Conservation (phyloP, 1,140 invertebrate species). For the Nilaparvata lugens region DNA sequence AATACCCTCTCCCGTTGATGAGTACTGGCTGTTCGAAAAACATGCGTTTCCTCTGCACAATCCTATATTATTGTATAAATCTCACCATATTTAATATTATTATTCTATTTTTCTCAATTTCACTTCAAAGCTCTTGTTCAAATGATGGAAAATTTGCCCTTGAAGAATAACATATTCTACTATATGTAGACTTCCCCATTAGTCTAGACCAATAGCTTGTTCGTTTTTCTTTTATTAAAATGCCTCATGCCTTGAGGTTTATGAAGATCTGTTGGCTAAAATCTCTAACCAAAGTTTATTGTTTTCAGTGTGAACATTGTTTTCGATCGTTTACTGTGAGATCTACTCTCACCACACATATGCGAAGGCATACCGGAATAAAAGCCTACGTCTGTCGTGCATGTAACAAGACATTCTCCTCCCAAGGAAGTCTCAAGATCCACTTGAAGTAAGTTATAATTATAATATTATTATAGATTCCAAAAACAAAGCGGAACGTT, state of each 20-base stretch:
- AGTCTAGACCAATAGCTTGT: too few species aligned
- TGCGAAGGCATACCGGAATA: constrained; percentile 45
- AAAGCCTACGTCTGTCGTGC: constrained; percentile 47
- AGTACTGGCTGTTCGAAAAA: too few species aligned
- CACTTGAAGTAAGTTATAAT: constrained; percentile 32
- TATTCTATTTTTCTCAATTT: too few species aligned
- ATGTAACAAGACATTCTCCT: constrained; percentile 50
- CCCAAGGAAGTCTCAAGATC: constrained; percentile 37
- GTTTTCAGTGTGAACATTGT: constrained; percentile 41
- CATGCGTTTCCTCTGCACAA: too few species aligned
- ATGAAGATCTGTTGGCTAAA: background rate
- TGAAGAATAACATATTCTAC: too few species aligned
- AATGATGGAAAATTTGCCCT: too few species aligned
- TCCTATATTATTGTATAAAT: too few species aligned
- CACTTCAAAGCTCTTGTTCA: too few species aligned
- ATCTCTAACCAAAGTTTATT: constrained; percentile 1
- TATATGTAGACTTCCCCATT: too few species aligned
- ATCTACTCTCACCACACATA: constrained; percentile 51
- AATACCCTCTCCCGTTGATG: too few species aligned
- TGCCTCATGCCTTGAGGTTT: background rate
- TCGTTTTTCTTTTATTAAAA: constrained; percentile 2
- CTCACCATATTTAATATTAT: too few species aligned
- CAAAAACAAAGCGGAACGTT: too few species aligned
- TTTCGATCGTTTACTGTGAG: constrained; percentile 54
- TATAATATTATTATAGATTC: background rate